Percentiles rank a stretch among this genome's conserved stretches.
These are phyloP conservation scores for Rhagoletis pomonella DNA, from an alignment of 1,140 invertebrate species.

Conservation along the genomic window DNA sequence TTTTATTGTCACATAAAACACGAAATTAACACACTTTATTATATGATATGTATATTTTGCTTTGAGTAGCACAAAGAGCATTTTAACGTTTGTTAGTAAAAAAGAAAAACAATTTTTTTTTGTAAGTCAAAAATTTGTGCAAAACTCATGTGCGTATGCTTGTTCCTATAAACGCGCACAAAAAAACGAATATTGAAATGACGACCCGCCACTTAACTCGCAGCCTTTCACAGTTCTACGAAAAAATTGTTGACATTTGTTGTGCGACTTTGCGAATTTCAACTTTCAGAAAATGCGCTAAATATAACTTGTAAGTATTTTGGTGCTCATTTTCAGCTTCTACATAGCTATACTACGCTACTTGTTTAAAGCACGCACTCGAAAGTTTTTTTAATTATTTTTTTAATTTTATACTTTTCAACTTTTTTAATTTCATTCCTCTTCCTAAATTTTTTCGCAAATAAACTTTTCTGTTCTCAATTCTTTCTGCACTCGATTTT, in stretches of 20 bases:
- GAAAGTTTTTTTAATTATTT: not conserved
- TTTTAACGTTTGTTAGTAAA: not conserved
- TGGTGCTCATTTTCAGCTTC: not conserved
- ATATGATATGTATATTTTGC: not conserved
- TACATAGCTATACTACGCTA: not conserved
- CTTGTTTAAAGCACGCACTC: not conserved
- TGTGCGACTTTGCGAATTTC: not conserved
- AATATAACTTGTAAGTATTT: not conserved
- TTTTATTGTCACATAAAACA: not conserved
- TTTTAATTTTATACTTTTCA: not conserved
- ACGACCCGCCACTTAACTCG: not conserved
- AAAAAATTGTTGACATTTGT: conserved; percentile 36
- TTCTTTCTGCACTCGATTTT: not conserved
- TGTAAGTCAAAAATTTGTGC: too few species aligned
- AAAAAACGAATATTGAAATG: conserved; percentile 21
- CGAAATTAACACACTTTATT: not conserved
- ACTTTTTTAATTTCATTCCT: not conserved
- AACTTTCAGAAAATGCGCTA: not conserved
- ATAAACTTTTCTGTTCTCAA: not conserved
- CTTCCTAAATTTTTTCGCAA: not conserved
- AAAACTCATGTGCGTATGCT: too few species aligned
- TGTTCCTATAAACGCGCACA: not conserved
- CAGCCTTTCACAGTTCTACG: not conserved
- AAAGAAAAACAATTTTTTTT: too few species aligned
- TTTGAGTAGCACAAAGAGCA: not conserved